These are phyloP conservation scores for Meghimatium bilineatum DNA, from an alignment of 2,888 invertebrate species.

Conservation along the genomic window DNA sequence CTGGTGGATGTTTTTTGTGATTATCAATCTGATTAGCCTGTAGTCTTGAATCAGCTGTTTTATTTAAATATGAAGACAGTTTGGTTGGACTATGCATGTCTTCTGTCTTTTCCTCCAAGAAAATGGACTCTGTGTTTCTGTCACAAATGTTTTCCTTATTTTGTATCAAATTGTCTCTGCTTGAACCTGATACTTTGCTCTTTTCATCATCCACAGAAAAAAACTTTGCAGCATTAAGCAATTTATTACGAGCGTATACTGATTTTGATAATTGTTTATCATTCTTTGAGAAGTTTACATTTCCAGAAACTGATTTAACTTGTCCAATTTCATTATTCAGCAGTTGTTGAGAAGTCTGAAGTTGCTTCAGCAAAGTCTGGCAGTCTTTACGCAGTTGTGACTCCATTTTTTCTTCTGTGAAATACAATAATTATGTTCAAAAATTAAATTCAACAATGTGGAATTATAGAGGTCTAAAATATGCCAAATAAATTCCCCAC, in stretches of 20 bases:
- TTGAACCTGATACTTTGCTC: background rate
- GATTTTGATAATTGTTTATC: background rate
- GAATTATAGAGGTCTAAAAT: too few relatives aligned
- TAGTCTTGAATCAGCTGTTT: background rate
- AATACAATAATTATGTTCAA: too few relatives aligned
- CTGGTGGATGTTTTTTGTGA: background rate
- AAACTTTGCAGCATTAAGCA: background rate
- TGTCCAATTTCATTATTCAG: slow-evolving; percentile 30
- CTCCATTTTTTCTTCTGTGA: slow-evolving; percentile 47
- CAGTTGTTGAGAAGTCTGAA: slow-evolving; percentile 61
- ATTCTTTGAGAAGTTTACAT: background rate
- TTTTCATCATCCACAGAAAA: background rate
- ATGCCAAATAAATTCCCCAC: too few relatives aligned
- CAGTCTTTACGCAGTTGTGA: slow-evolving; percentile 61
- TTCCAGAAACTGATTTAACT: background rate
- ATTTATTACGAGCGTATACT: slow-evolving; percentile 31
- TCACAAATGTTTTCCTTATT: slow-evolving; percentile 13
- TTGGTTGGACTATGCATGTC: background rate
- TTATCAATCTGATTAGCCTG: background rate
- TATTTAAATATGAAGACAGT: background rate
- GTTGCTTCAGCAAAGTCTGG: slow-evolving; percentile 59
- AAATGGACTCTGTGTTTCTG: background rate
- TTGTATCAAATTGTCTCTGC: background rate
- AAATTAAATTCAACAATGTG: too few relatives aligned
- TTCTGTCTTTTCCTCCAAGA: background rate